Evolutionary conservation across 37 sponge, comb jelly and placozoan species (phyloP), one percentile per base, ranked within the genome.

Genomic region (Halisarca cf. caerulea): DNA sequence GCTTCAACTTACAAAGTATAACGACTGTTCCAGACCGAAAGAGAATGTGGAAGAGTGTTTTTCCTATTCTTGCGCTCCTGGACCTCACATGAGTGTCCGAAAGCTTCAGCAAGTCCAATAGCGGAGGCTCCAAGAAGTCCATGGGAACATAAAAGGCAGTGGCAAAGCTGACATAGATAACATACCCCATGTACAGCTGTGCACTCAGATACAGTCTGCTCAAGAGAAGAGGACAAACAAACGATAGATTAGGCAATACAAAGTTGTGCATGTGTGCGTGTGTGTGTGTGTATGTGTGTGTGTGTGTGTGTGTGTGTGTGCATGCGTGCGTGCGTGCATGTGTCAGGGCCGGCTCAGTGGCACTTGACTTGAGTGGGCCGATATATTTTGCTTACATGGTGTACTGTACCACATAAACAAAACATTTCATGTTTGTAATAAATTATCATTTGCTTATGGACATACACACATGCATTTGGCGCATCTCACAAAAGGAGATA

Each of bases 71-170:
- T 28, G 30, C 17, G 35, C 33, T 33, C 2, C 4, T 68, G 7
- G 69, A 68, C 33, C n/a, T 27, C 1, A 1, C 27, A 17, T 27
- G 34, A 28, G 21, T 21, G 6, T 64, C 37, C 18, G 75, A 53
- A 0, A 82, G 37, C 40, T 38, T 40, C 33, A 87, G 25, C 36
- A 28, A 15, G 59, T 69, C 69, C 32, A 73, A 21, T 47, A 93
- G 53, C 23, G 80, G 75, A 40, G 88, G 82, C 80, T 93, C 94
- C 70, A 93, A 81, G 54, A 93, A 89, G 77, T 93, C 94, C 89
- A 95, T 90, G 18, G 96, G 94, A n/a, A 96, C 94, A 64, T 96
- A 96, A 75, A 96, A 96, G 73, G 93, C 93, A 18, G 91, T 35
- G 30, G 82, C 30, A 82, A 78, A 93, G 40, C 91, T 81, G 37